Evolutionary conservation across 2,113 vertebrate genomes (phyloP).

Genomic region (Climacteris rufus): DNA sequence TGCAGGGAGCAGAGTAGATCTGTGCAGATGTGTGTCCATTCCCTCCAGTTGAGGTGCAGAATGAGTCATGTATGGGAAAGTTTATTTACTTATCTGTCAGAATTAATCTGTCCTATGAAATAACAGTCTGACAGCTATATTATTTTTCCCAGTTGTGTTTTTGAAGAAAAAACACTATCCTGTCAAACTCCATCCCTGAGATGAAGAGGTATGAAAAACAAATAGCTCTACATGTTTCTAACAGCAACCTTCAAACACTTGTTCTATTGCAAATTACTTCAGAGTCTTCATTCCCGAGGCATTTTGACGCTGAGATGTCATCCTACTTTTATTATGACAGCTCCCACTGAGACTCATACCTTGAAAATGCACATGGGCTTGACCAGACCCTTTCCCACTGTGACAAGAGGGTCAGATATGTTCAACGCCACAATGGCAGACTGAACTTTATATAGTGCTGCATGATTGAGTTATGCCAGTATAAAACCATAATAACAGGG

Average conservation of each 20-base stretch:
- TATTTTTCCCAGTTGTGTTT: neutral
- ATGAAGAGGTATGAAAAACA: slow-evolving; percentile 23
- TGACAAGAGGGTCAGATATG: neutral
- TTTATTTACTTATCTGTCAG: neutral
- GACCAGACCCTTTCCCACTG: neutral
- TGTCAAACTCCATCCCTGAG: neutral
- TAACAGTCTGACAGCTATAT: neutral
- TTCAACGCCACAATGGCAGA: neutral
- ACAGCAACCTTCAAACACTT: neutral
- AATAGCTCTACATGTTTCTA: neutral
- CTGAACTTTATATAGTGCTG: fast-evolving
- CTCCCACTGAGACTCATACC: neutral
- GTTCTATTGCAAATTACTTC: neutral
- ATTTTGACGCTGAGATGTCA: neutral
- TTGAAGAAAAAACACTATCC: neutral
- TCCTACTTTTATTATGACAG: neutral
- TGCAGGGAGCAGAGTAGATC: neutral
- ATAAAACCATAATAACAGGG: neutral
- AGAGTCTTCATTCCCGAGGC: neutral
- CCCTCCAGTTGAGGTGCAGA: neutral
- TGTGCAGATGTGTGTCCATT: neutral
- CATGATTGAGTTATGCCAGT: neutral
- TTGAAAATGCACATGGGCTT: neutral
- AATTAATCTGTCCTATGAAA: neutral
- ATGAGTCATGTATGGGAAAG: neutral